Base-by-base conservation (phyloP, 2,888 invertebrate species). In the Drosophila anomalata region DNA sequence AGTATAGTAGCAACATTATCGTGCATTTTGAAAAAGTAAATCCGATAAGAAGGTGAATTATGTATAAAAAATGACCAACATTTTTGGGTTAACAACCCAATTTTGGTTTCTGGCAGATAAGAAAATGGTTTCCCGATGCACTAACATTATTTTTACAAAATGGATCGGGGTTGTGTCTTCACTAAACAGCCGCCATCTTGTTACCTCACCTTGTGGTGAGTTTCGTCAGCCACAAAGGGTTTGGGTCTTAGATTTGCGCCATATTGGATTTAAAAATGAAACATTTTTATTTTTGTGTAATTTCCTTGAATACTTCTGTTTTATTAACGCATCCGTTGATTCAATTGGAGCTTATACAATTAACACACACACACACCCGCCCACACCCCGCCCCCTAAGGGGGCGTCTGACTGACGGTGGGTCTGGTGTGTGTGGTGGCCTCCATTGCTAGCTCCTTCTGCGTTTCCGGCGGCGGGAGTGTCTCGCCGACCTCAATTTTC, bases 391-490 rank as follows among this genome's bases (percentile, higher is more conserved):
- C 14, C 9, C n/a, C 0, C 17, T 26, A 36, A 60, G 11, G 47
- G 41, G 11, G 47, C 47, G 33, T 61, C 60, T 36, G 36, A 9
- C 39, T n/a, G 12, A 33, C 65, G n/a, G 63, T 63, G 20, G 63
- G 2, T 12, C n/a, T 9, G 11, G 20, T 5, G 6, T 12, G 61
- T 1, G 36, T 14, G 33, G 50, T 24, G 12, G 36, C 17, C 2
- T 31, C 61, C 11, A 17, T 8, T 26, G 36, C 29, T 17, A 24
- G n/a, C n/a, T 53, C 7, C 14, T 14, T 11, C n/a, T 20, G 6
- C 8, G 11, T 14, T 20, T 26, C 8, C 8, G 14, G 11, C 36
- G 26, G 12, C 2, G 4, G 22, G 4, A 61, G 7, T 7, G 22
- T 11, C 5, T 8, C 47, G n/a, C 14, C 12, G 11, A 29, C 36